These are phyloP conservation scores for Harpagus bidentatus DNA, from an alignment of 2,113 vertebrate genomes.

Conservation along the genomic window DNA sequence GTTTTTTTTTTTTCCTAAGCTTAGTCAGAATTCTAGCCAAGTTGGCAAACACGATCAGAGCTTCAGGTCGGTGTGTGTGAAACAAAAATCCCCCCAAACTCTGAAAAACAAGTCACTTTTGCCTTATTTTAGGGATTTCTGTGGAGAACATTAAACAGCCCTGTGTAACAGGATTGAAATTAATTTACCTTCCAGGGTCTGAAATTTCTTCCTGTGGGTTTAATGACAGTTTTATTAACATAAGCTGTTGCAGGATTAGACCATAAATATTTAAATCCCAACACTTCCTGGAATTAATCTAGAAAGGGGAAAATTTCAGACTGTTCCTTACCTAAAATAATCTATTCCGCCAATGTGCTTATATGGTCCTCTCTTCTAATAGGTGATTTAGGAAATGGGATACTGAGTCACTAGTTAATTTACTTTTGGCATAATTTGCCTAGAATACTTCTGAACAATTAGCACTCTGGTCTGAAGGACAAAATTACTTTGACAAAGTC, in stretches of 20 bases:
- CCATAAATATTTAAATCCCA: slow-evolving; percentile 33
- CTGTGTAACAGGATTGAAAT: slow-evolving; percentile 49
- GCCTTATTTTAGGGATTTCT: slow-evolving; percentile 1
- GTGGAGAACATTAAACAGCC: slow-evolving; percentile 5
- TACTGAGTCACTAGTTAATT: background rate
- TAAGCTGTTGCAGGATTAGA: slow-evolving; percentile 50
- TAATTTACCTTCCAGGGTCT: slow-evolving; percentile 29
- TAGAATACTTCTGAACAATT: slow-evolving; percentile 24
- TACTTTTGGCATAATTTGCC: background rate
- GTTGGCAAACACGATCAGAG: background rate
- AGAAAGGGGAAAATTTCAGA: background rate
- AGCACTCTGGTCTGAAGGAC: slow-evolving; percentile 21
- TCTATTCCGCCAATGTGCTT: background rate
- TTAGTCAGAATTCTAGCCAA: background rate
- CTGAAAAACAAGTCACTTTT: background rate
- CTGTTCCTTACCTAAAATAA: background rate
- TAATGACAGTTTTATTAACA: slow-evolving; percentile 53
- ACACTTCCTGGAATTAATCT: slow-evolving; percentile 35
- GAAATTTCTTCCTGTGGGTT: background rate
- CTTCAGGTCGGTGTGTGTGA: background rate
- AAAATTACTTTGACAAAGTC: slow-evolving; percentile 40
- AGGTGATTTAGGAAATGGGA: background rate
- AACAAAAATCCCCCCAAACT: background rate
- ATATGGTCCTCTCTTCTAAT: background rate
- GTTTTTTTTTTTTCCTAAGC: background rate